Evolutionary conservation across 2,888 invertebrate species (phyloP), one percentile per base, ranked within the genome.

Genomic region (Galeruca laticollis): DNA sequence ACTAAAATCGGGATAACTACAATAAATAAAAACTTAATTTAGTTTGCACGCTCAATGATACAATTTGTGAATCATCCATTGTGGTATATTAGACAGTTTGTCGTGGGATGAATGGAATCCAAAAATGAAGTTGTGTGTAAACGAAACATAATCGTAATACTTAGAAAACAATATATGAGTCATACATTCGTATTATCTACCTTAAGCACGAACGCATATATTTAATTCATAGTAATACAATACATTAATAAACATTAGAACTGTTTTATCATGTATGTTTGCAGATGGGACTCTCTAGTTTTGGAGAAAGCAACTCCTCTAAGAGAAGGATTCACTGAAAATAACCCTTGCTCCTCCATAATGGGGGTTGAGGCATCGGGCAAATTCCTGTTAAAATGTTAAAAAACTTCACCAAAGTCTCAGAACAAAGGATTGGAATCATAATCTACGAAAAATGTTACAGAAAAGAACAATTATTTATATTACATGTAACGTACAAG

Each of bases 301-400:
- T 4, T 6, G 10, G 49, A 4, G 49, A 61, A 26, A 13, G 43
- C 52, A 70, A 75, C 75, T 68, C 73, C n/a, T n/a, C n/a, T n/a
- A n/a, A n/a, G n/a, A n/a, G n/a, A n/a, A n/a, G n/a, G n/a, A n/a
- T n/a, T n/a, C n/a, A n/a, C n/a, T n/a, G n/a, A n/a, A n/a, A n/a
- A n/a, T n/a, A n/a, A n/a, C n/a, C n/a, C n/a, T n/a, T 80, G 6
- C 80, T 82, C 26, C 81, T 83, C 5, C 83, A 83, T 51, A 60
- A 65, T 59, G 70, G 73, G 61, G 74, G 73, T 47, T 69, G 71
- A 60, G 73, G 71, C 15, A 81, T 83, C 0, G 83, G 84, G 6
- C 82, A 84, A 5, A 82, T 84, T 40, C 52, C 52, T 33, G 52
- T 51, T 5, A 54, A 56, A 10, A 3, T 33, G 4, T 33, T 6